These are phyloP conservation scores for Antheraea yamamai DNA, from an alignment of 2,888 invertebrate species.

Conservation along the genomic window DNA sequence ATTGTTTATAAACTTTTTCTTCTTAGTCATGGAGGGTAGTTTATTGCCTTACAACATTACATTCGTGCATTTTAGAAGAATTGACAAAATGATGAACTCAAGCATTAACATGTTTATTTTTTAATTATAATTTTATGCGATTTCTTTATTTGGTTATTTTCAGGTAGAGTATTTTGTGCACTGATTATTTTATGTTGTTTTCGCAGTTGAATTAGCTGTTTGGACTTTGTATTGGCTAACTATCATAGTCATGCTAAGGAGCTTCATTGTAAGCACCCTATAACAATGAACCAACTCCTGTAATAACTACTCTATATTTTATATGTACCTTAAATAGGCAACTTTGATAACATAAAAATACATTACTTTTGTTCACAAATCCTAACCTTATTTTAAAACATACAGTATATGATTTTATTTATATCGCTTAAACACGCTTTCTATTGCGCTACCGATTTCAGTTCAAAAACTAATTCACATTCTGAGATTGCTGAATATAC, in stretches of 20 bases:
- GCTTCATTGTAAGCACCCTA: neutral
- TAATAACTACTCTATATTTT: neutral
- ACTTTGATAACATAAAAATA: neutral
- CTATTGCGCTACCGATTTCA: neutral
- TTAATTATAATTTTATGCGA: conserved; percentile 7
- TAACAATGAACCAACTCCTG: neutral
- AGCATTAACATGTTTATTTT: conserved; percentile 14
- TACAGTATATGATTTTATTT: neutral
- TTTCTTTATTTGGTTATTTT: neutral
- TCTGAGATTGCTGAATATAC: neutral
- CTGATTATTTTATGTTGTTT: conserved; percentile 8
- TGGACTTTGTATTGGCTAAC: conserved; percentile 7
- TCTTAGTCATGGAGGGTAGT: conserved; percentile 67
- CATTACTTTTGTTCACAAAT: neutral
- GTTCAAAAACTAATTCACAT: neutral
- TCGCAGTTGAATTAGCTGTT: conserved; percentile 8
- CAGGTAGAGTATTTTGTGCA: conserved; percentile 6
- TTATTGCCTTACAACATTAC: conserved; percentile 48
- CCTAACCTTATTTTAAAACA: neutral
- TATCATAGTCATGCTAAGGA: conserved; percentile 10
- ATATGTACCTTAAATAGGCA: neutral
- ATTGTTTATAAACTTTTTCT: conserved; percentile 61
- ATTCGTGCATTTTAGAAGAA: conserved; percentile 44
- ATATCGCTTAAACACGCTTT: conserved; percentile 6
- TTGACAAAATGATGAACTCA: conserved; percentile 25